Evolutionary conservation across 2,797 vertebrate species (phyloP), one percentile per base, ranked within the genome.

Genomic region (Characodon lateralis): DNA sequence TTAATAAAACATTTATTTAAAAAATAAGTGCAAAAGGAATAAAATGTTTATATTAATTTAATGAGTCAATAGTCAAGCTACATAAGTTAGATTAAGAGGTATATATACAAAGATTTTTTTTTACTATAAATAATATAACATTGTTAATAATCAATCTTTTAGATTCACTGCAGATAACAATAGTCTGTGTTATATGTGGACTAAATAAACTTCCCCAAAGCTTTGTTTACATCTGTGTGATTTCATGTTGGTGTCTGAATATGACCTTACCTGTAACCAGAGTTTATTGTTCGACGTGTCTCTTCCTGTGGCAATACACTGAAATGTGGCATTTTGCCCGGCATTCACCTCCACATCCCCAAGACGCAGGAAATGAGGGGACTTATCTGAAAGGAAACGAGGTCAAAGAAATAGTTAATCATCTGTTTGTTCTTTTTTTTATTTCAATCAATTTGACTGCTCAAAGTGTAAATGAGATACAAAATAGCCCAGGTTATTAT

Each of bases 321-420:
- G 98, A 92, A 99, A 99, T 0, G 98, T 99, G 82, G 98, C 98
- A 55, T 99, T 99, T 91, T 99, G 98, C 68, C 98, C 98, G 5
- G 98, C 98, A 18, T 99, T 99, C 87, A 99, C 98, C 95, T 99
- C 98, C 75, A 99, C 98, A 12, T 99, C 98, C 35, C 98, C 98
- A 71, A 99, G 95, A 76, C 98, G 97, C 91, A 99, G 95, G 88
- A 99, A 99, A 94, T 99, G 98, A 87, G 98, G 98, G 65, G 98
- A 99, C 94, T 99, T 98, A 95, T 98, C 97, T 94, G 78, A 70
- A 59, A 84, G 83, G 48, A 86, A 90, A 83, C 35, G 1, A 76
- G 55, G 26, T 77, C 46, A 86, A 84, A 76, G 10, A 81, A 74
- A 78, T 16, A 3, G 20, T 4, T 61, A 56, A 79, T 82, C 22